phyloP scores from a whole-genome alignment of 2,797 vertebrate genomes.

The Alfaro cultratus region DNA sequence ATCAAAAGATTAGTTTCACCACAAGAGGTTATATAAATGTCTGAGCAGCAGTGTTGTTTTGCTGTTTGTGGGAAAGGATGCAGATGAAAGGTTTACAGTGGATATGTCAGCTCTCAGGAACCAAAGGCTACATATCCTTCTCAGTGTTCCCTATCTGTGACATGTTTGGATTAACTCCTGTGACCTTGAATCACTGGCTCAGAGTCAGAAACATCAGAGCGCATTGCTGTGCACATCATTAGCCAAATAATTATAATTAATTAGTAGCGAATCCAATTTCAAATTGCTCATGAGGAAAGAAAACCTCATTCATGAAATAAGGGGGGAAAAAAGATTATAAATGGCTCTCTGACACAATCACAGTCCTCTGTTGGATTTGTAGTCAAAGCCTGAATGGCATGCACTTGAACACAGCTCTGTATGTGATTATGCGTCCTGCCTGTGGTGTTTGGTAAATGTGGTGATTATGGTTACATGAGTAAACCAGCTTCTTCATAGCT shows the following conservation, averaged over 20 bases:
- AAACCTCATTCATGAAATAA: constrained; percentile 48
- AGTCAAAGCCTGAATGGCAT: constrained; percentile 45
- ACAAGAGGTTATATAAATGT: neutral
- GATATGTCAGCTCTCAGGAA: constrained; percentile 17
- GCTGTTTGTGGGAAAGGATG: neutral
- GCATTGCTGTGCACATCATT: constrained; percentile 71
- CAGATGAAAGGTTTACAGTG: neutral
- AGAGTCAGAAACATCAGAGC: constrained; percentile 62
- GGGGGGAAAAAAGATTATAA: constrained; percentile 47
- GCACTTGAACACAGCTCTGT: constrained; percentile 56
- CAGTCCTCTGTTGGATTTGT: constrained; percentile 48
- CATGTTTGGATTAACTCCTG: constrained; percentile 67
- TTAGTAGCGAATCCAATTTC: constrained; percentile 78
- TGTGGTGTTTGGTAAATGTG: constrained; percentile 55
- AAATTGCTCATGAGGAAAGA: constrained; percentile 62
- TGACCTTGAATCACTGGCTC: constrained; percentile 72
- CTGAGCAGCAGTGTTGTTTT: neutral
- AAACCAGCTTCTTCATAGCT: constrained; percentile 36
- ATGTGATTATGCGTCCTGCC: constrained; percentile 57
- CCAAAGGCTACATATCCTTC: constrained; percentile 20
- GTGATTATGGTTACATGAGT: constrained; percentile 56
- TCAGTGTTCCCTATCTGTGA: constrained; percentile 41
- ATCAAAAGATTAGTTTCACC: neutral
- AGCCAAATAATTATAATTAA: constrained; percentile 81
- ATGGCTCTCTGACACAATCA: constrained; percentile 61